Evolutionary conservation across 1,140 invertebrate genomes (phyloP).

Genomic region (Solen grandis): DNA sequence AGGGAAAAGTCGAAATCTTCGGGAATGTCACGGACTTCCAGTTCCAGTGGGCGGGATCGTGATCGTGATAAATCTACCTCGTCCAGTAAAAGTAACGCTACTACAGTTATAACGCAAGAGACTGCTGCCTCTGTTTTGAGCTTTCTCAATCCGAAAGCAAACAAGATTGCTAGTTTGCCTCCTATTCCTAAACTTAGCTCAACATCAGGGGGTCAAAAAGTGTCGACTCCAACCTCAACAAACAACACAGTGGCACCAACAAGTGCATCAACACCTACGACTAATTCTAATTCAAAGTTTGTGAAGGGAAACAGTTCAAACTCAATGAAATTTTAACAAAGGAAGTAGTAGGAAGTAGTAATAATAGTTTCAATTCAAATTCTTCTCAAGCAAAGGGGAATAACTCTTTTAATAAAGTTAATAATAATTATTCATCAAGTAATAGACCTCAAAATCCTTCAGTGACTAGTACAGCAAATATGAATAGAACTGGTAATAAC

Average conservation of each 20-base stretch:
- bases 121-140: conserved; percentile 63
- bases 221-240: conserved; percentile 28
- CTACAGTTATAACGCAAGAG: conserved; percentile 34
- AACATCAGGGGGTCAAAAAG: conserved; percentile 18
- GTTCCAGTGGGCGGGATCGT: conserved; percentile 38
- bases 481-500: conserved; percentile 11
- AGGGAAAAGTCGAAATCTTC: conserved; percentile 59
- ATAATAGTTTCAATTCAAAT: not conserved
- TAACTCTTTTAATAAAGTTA: conserved; percentile 12
- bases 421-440: not conserved
- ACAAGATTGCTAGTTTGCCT: conserved; percentile 72
- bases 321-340: conserved; percentile 31
- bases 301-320: not conserved
- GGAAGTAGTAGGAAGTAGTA: conserved; percentile 24
- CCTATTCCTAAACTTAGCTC: conserved; percentile 69
- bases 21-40: conserved; percentile 47
- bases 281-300: conserved; percentile 10
- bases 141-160: conserved; percentile 71
- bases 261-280: conserved; percentile 22
- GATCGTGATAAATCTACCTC: conserved; percentile 59
- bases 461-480: conserved; percentile 28
- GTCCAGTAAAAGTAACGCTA: conserved; percentile 58
- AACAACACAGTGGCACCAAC: conserved; percentile 35
- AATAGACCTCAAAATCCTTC: conserved; percentile 33
- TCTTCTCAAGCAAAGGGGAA: not conserved